A percentile compares a stretch with the other conserved stretches of the same genome.
Conservation (phyloP, 2,888 invertebrate species). For the Phasia obesa region DNA sequence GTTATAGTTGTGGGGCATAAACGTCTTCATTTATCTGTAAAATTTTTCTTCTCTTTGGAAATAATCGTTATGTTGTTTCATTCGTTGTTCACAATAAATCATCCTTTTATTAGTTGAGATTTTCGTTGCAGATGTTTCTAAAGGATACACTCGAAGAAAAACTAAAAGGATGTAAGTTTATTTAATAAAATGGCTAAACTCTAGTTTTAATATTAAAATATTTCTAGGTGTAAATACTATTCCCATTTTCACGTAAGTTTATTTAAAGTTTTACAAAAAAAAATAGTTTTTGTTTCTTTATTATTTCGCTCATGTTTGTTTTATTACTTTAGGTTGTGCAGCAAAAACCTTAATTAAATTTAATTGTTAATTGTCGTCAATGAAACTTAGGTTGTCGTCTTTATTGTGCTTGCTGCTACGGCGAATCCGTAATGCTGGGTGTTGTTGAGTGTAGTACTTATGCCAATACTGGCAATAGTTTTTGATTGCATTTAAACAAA, state of each 20-base stretch:
- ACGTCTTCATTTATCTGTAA: constrained; percentile 5
- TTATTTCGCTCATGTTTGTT: constrained; percentile 22
- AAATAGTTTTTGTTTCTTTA: background rate
- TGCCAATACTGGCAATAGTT: constrained; percentile 51
- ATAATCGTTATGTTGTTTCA: constrained; percentile 4
- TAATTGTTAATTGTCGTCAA: constrained; percentile 72
- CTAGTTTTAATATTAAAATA: background rate
- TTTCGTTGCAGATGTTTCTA: background rate
- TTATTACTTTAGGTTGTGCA: constrained; percentile 51
- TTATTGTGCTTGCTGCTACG: constrained; percentile 8
- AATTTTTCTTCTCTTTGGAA: background rate
- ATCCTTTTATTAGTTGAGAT: constrained; percentile 34
- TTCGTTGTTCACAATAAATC: constrained; percentile 52
- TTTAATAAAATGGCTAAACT: background rate
- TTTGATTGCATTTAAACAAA: constrained; percentile 64
- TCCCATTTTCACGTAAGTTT: constrained; percentile 38
- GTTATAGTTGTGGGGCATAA: constrained; percentile 12
- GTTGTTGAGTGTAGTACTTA: constrained; percentile 24
- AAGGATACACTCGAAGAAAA: constrained; percentile 12
- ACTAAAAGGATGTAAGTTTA: background rate
- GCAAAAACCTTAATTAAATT: constrained; percentile 72
- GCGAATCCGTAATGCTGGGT: constrained; percentile 24
- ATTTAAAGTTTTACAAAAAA: constrained; percentile 30
- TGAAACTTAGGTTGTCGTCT: constrained; percentile 21
- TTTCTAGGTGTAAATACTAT: background rate